Conservation (phyloP, 2,113 vertebrate species). For the Callipepla squamata region DNA sequence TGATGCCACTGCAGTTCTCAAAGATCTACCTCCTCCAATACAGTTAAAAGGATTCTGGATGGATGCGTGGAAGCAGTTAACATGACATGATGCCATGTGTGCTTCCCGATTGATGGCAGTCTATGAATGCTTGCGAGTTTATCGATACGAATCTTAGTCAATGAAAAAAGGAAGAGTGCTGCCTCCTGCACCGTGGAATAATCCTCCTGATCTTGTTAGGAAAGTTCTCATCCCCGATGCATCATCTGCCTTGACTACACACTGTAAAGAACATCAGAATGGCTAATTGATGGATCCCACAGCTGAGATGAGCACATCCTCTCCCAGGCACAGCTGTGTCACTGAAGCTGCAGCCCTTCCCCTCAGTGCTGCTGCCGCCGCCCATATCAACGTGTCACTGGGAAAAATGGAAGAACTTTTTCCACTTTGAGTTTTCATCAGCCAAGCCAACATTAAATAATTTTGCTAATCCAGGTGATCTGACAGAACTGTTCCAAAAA, state of each 20-base stretch:
- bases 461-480: not conserved
- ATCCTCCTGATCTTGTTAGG: not conserved
- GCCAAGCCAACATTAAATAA: not conserved
- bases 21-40: not conserved
- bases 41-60: not conserved
- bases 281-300: not conserved
- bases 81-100: not conserved
- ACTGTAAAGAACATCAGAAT: not conserved
- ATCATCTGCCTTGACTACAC: slow-evolving; percentile 3
- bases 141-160: not conserved
- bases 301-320: not conserved
- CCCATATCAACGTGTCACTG: not conserved
- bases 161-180: not conserved
- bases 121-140: not conserved
- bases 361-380: not conserved
- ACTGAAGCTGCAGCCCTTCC: not conserved
- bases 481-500: not conserved
- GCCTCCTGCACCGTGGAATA: not conserved
- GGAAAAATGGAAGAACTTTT: not conserved
- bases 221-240: slow-evolving; percentile 2
- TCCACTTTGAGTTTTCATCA: not conserved
- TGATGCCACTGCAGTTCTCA: not conserved
- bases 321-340: not conserved
- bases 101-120: not conserved
- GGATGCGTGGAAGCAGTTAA: not conserved